These are phyloP conservation scores for Rhodophaea formosa DNA, from an alignment of 2,888 invertebrate genomes.

Conservation along the genomic window DNA sequence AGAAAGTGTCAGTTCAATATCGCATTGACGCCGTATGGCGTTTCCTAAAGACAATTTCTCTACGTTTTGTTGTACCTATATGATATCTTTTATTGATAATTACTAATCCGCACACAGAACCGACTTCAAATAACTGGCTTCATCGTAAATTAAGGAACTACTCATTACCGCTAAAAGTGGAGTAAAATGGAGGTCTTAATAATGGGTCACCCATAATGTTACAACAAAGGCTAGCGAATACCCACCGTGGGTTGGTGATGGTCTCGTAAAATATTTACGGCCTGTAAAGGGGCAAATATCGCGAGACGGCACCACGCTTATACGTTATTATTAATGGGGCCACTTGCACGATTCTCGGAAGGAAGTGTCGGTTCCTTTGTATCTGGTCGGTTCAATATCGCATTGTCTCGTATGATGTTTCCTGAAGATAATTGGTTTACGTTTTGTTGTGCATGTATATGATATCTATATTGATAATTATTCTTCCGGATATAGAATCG, in stretches of 20 bases:
- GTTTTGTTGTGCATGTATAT: not conserved
- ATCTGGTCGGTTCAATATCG: too few species aligned
- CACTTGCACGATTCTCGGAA: constrained; percentile 5
- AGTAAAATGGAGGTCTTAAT: too few species aligned
- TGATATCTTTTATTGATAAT: too few species aligned
- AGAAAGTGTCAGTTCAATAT: too few species aligned
- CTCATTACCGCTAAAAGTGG: too few species aligned
- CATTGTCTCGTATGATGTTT: not conserved
- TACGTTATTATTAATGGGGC: constrained; percentile 3
- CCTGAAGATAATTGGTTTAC: not conserved
- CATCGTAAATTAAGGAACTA: too few species aligned
- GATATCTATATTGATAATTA: not conserved
- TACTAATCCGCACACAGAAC: too few species aligned
- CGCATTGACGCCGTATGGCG: too few species aligned
- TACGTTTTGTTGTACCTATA: too few species aligned
- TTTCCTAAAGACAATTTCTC: too few species aligned
- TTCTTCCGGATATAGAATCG: not conserved
- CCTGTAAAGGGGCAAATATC: constrained; percentile 32
- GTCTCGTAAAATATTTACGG: constrained; percentile 35
- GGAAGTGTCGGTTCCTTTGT: too few species aligned
- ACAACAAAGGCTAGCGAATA: not conserved
- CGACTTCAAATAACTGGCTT: too few species aligned
- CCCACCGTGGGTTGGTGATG: constrained; percentile 1
- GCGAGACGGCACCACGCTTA: constrained; percentile 17
- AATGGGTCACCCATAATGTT: not conserved